Base-by-base conservation (phyloP, 2,797 vertebrate genomes). In the Myotis myotis region DNA sequence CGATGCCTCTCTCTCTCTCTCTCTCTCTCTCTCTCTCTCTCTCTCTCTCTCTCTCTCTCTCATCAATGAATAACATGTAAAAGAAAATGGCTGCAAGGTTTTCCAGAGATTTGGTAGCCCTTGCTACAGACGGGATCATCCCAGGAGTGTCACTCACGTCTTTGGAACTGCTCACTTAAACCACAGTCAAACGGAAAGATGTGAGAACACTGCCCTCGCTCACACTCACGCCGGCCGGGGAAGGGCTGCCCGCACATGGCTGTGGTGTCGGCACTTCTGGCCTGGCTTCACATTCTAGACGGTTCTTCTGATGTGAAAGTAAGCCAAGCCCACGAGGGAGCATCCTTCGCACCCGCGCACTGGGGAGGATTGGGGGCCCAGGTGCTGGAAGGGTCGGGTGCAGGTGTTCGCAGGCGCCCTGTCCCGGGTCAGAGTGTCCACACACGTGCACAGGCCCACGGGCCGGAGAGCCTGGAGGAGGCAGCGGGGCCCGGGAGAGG, bases 401-500 rank as follows among this genome's bases (percentile, higher is more conserved):
- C 5, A 71, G 3, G 3, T 95, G 2, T 97, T 81, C 94, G 87
- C 38, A 41, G 72, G 96, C 93, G 78, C 25, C 20, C 89, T 25
- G 8, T 97, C 96, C 96, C 25, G 70, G 97, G 95, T 94, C 97
- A 7, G 90, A 80, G 84, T 81, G 28, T 97, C 70, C 23, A 38
- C 95, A 95, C 93, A 91, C 95, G 95, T 94, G 94, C 86, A 97
- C 93, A 96, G 97, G 93, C 89, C 87, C 84, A 11, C 92, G 93
- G 71, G 75, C 87, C 95, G 95, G 96, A 97, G 97, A 97, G 91
- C 96, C 88, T 95, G 95, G 96, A 94, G 97, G 97, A 97, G 96
- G 97, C 97, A 97, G 95, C 84, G 88, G 82, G 79, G 47, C 97
- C 95, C 93, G 80, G 96, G 88, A 97, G 98, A 97, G 97, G 96